phyloP scores from a whole-genome alignment of 2,888 invertebrate genomes.

The Macaria notata region DNA sequence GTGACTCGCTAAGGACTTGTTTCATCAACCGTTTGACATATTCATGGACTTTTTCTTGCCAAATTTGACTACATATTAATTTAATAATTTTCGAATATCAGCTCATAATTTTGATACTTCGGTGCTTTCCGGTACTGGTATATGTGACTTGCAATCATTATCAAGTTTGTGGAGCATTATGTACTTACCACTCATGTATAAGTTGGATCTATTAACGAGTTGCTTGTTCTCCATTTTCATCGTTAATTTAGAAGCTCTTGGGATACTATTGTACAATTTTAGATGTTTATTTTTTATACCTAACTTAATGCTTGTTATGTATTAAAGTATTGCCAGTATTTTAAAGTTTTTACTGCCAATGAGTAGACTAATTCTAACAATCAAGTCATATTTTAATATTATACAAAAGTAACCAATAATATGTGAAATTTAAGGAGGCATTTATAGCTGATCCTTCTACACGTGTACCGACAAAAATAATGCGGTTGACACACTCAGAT shows the following conservation, averaged over 20 bases:
- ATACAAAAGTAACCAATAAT: slow-evolving; percentile 50
- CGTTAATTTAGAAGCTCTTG: slow-evolving; percentile 39
- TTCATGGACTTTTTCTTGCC: slow-evolving; percentile 28
- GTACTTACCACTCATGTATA: no score
- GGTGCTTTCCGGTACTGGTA: slow-evolving; percentile 4
- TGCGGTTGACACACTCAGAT: slow-evolving; percentile 8
- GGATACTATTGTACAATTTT: slow-evolving; percentile 61
- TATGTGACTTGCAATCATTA: neutral
- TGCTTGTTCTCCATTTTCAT: slow-evolving; percentile 2
- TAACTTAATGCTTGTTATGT: slow-evolving; percentile 45
- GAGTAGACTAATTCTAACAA: slow-evolving; percentile 60
- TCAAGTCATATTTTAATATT: slow-evolving; percentile 58
- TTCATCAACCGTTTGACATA: slow-evolving; percentile 1
- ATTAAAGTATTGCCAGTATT: slow-evolving; percentile 56
- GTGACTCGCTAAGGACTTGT: neutral
- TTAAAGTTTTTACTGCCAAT: slow-evolving; percentile 61
- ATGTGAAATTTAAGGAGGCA: slow-evolving; percentile 60
- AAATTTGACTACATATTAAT: slow-evolving; percentile 17
- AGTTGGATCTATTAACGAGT: no score
- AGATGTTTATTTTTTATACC: slow-evolving; percentile 70
- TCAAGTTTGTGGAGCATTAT: neutral
- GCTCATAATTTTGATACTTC: neutral
- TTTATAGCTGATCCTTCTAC: slow-evolving; percentile 60
- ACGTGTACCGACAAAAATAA: slow-evolving; percentile 57
- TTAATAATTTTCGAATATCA: neutral